These are phyloP conservation scores for Noctua janthe DNA, from an alignment of 2,888 invertebrate genomes.

Conservation along the genomic window DNA sequence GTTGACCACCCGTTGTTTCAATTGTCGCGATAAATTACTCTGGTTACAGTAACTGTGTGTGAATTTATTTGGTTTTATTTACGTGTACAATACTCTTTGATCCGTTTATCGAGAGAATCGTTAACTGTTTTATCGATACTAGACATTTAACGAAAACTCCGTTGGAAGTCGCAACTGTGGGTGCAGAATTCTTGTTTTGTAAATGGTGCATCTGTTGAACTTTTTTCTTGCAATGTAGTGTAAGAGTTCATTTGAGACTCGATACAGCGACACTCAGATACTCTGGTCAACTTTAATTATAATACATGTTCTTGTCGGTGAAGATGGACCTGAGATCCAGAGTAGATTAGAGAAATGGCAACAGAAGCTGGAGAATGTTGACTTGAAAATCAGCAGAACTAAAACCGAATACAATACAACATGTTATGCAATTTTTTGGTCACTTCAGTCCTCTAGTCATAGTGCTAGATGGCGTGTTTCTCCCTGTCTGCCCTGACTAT, in stretches of 20 bases:
- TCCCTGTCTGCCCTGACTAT: too few species aligned
- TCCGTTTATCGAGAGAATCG: constrained; percentile 2
- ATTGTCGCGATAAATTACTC: constrained; percentile 49
- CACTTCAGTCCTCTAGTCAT: too few species aligned
- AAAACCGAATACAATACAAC: too few species aligned
- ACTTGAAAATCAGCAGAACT: too few species aligned
- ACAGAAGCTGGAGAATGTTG: too few species aligned
- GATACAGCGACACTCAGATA: background rate
- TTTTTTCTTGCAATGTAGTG: background rate
- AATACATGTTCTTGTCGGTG: too few species aligned
- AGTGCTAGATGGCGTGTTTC: too few species aligned
- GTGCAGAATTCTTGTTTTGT: background rate
- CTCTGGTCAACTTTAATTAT: background rate
- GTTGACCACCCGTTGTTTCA: constrained; percentile 49
- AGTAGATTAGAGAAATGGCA: too few species aligned
- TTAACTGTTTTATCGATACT: constrained; percentile 2
- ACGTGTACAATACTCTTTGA: constrained; percentile 35
- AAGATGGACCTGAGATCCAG: too few species aligned
- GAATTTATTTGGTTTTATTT: constrained; percentile 49
- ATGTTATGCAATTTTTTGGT: too few species aligned
- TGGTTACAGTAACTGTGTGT: constrained; percentile 47
- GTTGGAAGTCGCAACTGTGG: background rate
- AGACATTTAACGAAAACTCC: background rate
- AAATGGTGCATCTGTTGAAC: background rate
- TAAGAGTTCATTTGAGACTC: background rate